Base-by-base conservation (phyloP, 2,888 invertebrate species). In the Eucriotettix oculatus region DNA sequence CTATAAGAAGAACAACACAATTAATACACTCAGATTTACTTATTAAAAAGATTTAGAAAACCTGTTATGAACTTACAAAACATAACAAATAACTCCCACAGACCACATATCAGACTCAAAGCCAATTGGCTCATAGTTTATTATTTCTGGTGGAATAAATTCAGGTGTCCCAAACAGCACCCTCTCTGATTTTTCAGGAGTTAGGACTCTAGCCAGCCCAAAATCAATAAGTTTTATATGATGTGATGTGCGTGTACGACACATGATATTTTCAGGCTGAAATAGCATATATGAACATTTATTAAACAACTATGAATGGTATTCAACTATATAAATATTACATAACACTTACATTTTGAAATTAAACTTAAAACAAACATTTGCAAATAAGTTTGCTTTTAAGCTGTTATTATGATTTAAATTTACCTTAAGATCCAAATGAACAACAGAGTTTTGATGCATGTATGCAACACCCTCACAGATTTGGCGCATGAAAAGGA, bases 21-120 rank as follows among this genome's bases (percentile, higher is more conserved):
- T 29, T 7, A 29, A 29, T 29, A 7, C 29, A 29, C 7, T 29
- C 29, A 29, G 29, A 29, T 29, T 29, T 29, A 5, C 2, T 29
- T 29, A 29, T 29, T 7, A 29, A 7, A 29, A 2, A 48, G 48
- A 7, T 7, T 48, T 5, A n/a, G 2, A 48, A 48, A 48, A 14
- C 2, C 29, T 29, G 29, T 29, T 60, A 29, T 29, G 29, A 64
- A 80, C 90, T 87, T 75, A 94, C 91, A 95, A 74, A 62, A 94
- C 89, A 70, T 95, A 96, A 69, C 90, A 90, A 64, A 95, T 89
- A 59, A 95, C 93, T 16, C 95, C 95, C 53, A 95, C 81, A 67
- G 91, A 90, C 96, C 96, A 96, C 92, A 96, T 93, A 71, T 96
- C 96, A 3, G 90, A 86, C 60, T 86, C 81, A 10, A 85, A 83